Evolutionary conservation across 2,797 vertebrate species (phyloP).

Genomic region (Scolopax bukidnonensis): DNA sequence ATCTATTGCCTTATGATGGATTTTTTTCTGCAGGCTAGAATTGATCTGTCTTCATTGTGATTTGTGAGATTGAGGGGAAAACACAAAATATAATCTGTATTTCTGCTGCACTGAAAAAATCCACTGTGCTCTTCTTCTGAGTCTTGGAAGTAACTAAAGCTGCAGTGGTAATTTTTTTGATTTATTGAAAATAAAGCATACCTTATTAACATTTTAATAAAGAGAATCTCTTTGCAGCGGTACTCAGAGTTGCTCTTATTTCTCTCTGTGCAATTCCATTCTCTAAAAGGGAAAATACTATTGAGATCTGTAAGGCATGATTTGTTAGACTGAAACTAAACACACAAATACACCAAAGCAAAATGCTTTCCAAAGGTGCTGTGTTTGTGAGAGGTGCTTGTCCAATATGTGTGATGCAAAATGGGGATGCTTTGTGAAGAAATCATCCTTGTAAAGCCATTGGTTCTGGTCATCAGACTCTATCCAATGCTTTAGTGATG

Average conservation of each 20-base stretch:
- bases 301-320: slow-evolving; percentile 50
- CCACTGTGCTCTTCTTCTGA: neutral
- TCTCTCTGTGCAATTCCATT: slow-evolving; percentile 48
- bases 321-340: slow-evolving; percentile 71
- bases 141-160: slow-evolving; percentile 31
- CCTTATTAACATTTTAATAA: slow-evolving; percentile 80
- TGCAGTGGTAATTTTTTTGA: slow-evolving; percentile 56
- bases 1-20: slow-evolving; percentile 72
- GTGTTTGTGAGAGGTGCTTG: slow-evolving; percentile 67
- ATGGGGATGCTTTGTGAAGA: slow-evolving; percentile 82
- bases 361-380: slow-evolving; percentile 69
- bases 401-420: slow-evolving; percentile 78
- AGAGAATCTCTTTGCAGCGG: slow-evolving; percentile 57
- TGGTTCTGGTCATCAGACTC: slow-evolving; percentile 92
- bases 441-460: slow-evolving; percentile 93
- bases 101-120: slow-evolving; percentile 38
- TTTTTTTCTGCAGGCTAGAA: slow-evolving; percentile 70
- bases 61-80: slow-evolving; percentile 72
- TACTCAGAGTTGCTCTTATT: slow-evolving; percentile 54
- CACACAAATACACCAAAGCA: slow-evolving; percentile 43
- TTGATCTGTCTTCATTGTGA: slow-evolving; percentile 74
- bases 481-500: slow-evolving; percentile 91
- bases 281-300: slow-evolving; percentile 46
- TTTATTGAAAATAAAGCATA: slow-evolving; percentile 76
- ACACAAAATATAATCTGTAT: slow-evolving; percentile 62